Base-by-base conservation (phyloP, 2,888 invertebrate genomes). In the Carpatolechia fugitivella region DNA sequence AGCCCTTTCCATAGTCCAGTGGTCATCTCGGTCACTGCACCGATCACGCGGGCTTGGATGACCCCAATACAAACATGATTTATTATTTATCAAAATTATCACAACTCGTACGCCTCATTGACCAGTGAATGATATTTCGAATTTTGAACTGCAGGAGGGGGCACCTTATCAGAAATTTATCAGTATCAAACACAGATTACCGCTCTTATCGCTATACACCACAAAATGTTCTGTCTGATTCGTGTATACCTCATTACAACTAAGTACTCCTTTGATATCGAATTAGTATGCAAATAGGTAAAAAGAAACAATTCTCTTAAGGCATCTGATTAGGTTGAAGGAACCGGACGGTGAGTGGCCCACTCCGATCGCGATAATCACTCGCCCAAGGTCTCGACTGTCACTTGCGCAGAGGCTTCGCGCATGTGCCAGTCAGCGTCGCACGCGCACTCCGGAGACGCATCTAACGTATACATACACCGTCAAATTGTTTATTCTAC, bases 331-430 rank as follows among this genome's bases (percentile, higher is more conserved):
- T 41, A 52, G 14, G 18, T 41, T 52, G 41, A 8, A 41, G 41
- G 41, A 52, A 41, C 52, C 41, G 52, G 40, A 14, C 35, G 7
- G 44, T 7, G 18, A 50, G 6, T 24, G 24, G 24, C 24, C 24
- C 24, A 24, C 24, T 24, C 24, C 24, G 20, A n/a, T 41, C 35
- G 67, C 71, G 71, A 70, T 71, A 67, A 76, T 72, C 60, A 67
- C 67, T 62, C 69, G 57, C 67, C 64, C 85, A 87, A 87, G 88
- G 87, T 83, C 80, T 71, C 65, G 65, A 68, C 74, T 78, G 82
- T 82, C 85, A 83, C 72, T 59, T 55, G 65, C 62, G 61, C 65
- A 64, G 74, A 78, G 76, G 70, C 77, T 79, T 75, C 74, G 68
- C 64, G 65, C 66, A 66, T 60, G 68, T 62, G 64, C 68, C 65